phyloP scores from a whole-genome alignment of 2,797 vertebrate genomes.

The Anguilla pacifica region DNA sequence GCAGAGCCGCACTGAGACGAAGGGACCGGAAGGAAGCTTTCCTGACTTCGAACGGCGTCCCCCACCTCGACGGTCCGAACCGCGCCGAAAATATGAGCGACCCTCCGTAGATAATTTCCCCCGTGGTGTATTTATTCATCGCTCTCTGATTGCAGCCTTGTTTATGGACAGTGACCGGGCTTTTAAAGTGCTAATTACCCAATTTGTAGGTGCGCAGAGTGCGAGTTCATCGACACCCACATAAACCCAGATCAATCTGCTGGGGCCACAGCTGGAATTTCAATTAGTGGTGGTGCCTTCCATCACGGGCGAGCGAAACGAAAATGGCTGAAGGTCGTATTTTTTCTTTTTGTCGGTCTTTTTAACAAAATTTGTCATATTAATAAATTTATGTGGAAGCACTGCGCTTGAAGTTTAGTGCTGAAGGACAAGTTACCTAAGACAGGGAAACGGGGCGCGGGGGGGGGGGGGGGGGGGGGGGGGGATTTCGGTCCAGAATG shows the following conservation, averaged over 20 bases:
- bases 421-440: not conserved
- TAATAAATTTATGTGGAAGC: too few species aligned
- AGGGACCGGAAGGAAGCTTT: not conserved
- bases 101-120: not conserved
- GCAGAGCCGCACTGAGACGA: not conserved
- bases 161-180: slow-evolving; percentile 56
- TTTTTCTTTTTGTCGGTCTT: slow-evolving; percentile 36
- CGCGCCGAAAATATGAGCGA: not conserved
- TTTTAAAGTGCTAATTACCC: slow-evolving; percentile 75
- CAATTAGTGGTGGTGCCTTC: slow-evolving; percentile 55
- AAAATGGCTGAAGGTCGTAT: slow-evolving; percentile 10
- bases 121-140: not conserved
- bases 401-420: too few species aligned
- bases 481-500: not conserved
- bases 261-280: slow-evolving; percentile 62
- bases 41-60: not conserved
- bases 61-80: not conserved
- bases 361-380: not conserved
- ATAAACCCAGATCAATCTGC: slow-evolving; percentile 71
- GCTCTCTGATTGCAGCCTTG: slow-evolving; percentile 50
- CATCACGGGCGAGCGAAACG: not conserved
- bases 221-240: slow-evolving; percentile 70
- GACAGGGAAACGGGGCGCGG: not conserved
- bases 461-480: not conserved
- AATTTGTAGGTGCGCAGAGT: slow-evolving; percentile 71